Percentiles rank a stretch among this genome's conserved stretches.
Conservation (phyloP, 1,140 invertebrate genomes). For the Thaumetopoea pityocampa region DNA sequence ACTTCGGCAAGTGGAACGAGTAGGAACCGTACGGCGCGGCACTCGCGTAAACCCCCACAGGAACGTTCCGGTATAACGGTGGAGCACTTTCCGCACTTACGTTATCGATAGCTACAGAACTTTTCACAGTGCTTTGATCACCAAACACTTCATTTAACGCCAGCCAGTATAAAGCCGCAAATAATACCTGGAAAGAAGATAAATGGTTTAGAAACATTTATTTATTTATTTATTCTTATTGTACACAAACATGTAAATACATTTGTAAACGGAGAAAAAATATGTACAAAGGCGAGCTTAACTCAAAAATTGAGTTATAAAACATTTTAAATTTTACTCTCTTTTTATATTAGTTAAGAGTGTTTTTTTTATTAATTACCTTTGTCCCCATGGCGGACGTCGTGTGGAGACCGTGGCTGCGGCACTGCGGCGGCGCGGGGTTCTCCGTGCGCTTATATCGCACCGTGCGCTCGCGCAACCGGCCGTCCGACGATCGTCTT, state of each 20-base stretch:
- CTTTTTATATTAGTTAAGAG: constrained; percentile 7
- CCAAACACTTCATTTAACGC: constrained; percentile 26
- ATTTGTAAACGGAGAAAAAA: too few relatives aligned
- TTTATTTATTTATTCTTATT: constrained; percentile 7
- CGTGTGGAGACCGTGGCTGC: constrained; percentile 36
- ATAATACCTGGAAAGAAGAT: constrained; percentile 44
- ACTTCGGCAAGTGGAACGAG: constrained; percentile 46
- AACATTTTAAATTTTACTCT: constrained; percentile 4
- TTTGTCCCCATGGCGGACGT: constrained; percentile 56
- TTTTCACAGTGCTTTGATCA: constrained; percentile 20
- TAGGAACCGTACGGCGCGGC: constrained; percentile 49
- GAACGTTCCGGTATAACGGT: constrained; percentile 49
- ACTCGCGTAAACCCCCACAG: constrained; percentile 52
- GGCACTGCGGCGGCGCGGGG: constrained; percentile 51
- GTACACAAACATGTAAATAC: too few relatives aligned
- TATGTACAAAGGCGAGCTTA: background rate
- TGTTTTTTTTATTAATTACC: constrained; percentile 30
- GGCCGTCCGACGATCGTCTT: constrained; percentile 17
- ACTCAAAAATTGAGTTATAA: background rate
- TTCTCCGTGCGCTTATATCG: constrained; percentile 49
- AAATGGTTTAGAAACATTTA: constrained; percentile 13
- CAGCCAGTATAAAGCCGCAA: constrained; percentile 41
- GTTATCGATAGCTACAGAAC: constrained; percentile 37
- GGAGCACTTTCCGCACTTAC: constrained; percentile 44
- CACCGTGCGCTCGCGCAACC: constrained; percentile 25